Evolutionary conservation across 2,113 vertebrate genomes (phyloP).

Genomic region (Amblyornis subalaris): DNA sequence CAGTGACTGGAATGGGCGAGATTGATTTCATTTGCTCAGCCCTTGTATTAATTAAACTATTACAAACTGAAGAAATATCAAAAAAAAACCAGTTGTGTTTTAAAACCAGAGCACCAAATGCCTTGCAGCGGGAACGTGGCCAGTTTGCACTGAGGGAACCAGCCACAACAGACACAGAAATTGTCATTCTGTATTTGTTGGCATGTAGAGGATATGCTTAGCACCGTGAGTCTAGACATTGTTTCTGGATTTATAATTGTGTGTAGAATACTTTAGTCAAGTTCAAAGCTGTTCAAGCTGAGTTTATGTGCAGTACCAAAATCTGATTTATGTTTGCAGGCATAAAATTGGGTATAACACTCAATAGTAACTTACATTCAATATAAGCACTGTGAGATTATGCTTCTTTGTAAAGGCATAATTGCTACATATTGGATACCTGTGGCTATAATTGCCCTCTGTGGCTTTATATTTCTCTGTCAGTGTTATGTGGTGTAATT

Average conservation of each 20-base stretch:
- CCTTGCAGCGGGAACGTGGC: fast-evolving
- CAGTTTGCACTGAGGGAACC: not conserved
- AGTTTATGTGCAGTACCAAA: not conserved
- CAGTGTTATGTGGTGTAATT: not conserved
- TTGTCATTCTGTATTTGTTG: not conserved
- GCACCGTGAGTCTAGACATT: not conserved
- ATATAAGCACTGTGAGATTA: not conserved
- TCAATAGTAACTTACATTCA: not conserved
- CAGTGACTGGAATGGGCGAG: not conserved
- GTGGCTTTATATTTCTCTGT: not conserved
- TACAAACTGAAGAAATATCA: not conserved
- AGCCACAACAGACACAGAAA: not conserved
- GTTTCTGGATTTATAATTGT: not conserved
- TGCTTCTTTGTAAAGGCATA: not conserved
- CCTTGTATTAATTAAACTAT: not conserved
- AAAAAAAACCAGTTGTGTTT: not conserved
- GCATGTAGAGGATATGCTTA: not conserved
- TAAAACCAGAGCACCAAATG: not conserved
- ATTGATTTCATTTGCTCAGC: not conserved
- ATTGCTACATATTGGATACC: not conserved
- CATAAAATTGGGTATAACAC: not conserved
- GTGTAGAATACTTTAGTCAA: not conserved
- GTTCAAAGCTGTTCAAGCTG: not conserved
- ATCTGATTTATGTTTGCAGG: not conserved
- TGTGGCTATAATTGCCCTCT: not conserved